Evolutionary conservation across 1,140 invertebrate species (phyloP).

Genomic region (Bombus waltoni): DNA sequence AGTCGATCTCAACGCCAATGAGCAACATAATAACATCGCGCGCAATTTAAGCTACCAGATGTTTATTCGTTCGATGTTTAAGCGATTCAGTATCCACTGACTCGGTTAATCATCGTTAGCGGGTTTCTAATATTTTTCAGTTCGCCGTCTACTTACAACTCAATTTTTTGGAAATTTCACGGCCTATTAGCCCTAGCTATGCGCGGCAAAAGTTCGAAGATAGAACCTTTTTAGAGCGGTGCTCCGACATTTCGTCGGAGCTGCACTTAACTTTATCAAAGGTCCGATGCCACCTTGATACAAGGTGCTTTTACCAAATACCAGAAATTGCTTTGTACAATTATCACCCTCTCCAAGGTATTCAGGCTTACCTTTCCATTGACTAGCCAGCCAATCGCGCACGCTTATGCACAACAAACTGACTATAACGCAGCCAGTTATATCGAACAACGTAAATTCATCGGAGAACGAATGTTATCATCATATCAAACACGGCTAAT

Average conservation of each 20-base stretch:
- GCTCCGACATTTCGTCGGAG: background rate
- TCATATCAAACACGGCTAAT: too few relatives aligned
- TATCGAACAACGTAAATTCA: background rate
- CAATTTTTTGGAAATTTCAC: background rate
- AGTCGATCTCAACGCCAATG: too few relatives aligned
- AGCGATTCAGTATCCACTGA: too few relatives aligned
- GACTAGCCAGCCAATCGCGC: background rate
- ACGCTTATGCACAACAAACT: background rate
- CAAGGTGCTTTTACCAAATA: background rate
- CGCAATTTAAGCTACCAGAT: background rate
- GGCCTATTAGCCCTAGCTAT: background rate
- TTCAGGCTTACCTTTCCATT: too few relatives aligned
- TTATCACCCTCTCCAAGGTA: background rate
- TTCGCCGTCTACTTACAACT: background rate
- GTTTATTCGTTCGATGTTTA: background rate
- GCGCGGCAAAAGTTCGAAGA: background rate
- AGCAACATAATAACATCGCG: too few relatives aligned
- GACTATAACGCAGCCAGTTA: background rate
- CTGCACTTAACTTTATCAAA: conserved; percentile 5
- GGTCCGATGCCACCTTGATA: background rate
- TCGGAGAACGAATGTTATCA: too few relatives aligned
- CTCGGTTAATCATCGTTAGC: background rate
- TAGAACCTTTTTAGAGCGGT: background rate
- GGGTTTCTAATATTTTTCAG: background rate
- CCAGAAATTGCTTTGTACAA: background rate